phyloP scores from a whole-genome alignment of 2,888 invertebrate species.

The Sesamia inferens region DNA sequence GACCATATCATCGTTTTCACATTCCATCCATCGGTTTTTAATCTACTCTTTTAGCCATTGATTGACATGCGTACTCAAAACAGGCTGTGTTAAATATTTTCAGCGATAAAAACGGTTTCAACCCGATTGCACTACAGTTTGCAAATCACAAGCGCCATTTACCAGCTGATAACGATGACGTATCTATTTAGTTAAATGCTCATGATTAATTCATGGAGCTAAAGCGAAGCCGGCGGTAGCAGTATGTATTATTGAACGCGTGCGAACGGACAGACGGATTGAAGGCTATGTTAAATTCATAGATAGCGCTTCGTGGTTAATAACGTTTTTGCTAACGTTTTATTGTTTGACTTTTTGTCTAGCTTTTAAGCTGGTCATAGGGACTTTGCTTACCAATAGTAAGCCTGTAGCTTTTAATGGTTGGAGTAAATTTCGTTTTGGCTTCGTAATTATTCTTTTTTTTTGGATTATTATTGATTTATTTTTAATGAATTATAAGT shows the following conservation, averaged over 20 bases:
- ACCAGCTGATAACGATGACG: constrained; percentile 52
- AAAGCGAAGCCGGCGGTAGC: constrained; percentile 48
- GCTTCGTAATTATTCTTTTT: too few relatives aligned
- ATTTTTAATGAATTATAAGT: too few relatives aligned
- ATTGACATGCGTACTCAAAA: too few relatives aligned
- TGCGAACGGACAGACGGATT: constrained; percentile 57
- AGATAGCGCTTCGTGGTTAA: constrained; percentile 35
- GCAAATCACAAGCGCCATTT: constrained; percentile 55
- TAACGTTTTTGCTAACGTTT: constrained; percentile 32
- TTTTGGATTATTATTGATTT: too few relatives aligned
- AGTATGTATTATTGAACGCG: constrained; percentile 64
- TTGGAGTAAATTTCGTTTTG: too few relatives aligned
- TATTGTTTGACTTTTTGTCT: not conserved
- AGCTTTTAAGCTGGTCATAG: not conserved
- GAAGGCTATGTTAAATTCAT: constrained; percentile 61
- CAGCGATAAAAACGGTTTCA: not conserved
- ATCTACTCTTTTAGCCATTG: too few relatives aligned
- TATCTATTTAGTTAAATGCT: constrained; percentile 64
- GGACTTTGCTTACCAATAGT: not conserved
- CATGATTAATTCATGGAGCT: constrained; percentile 61
- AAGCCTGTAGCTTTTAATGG: not conserved
- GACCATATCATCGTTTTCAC: too few relatives aligned
- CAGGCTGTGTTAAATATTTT: not conserved
- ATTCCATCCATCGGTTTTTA: too few relatives aligned
- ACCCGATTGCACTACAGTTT: constrained; percentile 24